Percentiles rank a stretch among this genome's conserved stretches.
These are phyloP conservation scores for Catagonus wagneri DNA, from an alignment of 2,113 vertebrate species.

Conservation along the genomic window DNA sequence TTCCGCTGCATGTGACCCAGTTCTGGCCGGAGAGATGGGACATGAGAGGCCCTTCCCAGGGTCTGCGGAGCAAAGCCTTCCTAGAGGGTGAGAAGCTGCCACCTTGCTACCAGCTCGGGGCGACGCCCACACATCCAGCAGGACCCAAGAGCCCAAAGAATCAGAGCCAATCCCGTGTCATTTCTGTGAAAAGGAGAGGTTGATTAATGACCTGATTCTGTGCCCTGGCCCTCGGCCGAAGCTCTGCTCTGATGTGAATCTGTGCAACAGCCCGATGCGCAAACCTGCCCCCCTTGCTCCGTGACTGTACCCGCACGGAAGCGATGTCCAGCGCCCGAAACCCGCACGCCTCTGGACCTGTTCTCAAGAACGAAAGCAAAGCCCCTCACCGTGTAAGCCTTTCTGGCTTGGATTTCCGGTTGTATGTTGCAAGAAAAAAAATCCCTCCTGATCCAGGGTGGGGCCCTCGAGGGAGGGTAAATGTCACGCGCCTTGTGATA, in stretches of 20 bases:
- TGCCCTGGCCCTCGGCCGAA: no score
- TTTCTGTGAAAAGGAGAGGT: no score
- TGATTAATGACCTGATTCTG: no score
- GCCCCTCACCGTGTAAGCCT: no score
- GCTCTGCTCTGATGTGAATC: no score
- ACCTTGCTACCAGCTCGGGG: background rate
- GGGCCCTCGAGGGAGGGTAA: background rate
- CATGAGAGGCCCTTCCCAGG: rapidly evolving
- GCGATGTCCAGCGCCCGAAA: background rate
- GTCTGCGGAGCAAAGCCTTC: background rate
- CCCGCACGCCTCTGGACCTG: background rate
- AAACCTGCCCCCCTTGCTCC: rapidly evolving
- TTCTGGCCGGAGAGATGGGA: background rate
- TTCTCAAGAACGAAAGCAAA: rapidly evolving
- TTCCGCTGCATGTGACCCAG: background rate
- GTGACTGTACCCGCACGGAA: no score
- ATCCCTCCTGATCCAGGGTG: background rate
- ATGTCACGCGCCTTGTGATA: background rate
- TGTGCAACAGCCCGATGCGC: no score
- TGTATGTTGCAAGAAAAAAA: background rate
- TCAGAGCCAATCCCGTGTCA: background rate
- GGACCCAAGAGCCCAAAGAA: background rate
- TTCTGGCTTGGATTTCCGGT: background rate
- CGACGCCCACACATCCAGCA: background rate
- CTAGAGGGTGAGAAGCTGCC: background rate